Percentiles rank a stretch among this genome's conserved stretches.
phyloP scores from a whole-genome alignment of 2,888 invertebrate genomes.

The Cotesia congregata region DNA sequence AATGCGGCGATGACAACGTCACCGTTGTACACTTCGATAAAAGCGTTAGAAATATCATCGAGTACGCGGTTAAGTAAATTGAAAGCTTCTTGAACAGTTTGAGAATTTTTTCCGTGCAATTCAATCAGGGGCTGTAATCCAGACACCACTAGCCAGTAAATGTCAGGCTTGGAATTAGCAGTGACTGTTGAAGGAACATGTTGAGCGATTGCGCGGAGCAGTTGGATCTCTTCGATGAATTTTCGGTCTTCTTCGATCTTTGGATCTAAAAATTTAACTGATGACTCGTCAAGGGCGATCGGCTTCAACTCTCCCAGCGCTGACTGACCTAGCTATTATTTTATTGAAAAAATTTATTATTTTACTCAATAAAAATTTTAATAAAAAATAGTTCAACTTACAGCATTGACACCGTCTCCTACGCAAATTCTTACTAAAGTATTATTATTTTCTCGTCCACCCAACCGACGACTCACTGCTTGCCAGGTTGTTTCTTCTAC shows the following conservation, averaged over 20 bases:
- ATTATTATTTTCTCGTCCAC: slow-evolving; percentile 76
- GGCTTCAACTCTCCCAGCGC: slow-evolving; percentile 66
- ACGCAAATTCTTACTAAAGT: slow-evolving; percentile 78
- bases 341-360: slow-evolving; percentile 26
- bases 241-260: slow-evolving; percentile 74
- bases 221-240: slow-evolving; percentile 76
- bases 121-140: slow-evolving; percentile 77
- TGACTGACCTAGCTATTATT: slow-evolving; percentile 64
- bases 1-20: slow-evolving; percentile 77
- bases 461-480: slow-evolving; percentile 74
- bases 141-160: slow-evolving; percentile 78
- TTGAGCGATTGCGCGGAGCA: slow-evolving; percentile 74
- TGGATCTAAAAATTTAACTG: slow-evolving; percentile 56
- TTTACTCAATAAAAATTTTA: background rate
- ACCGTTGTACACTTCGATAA: slow-evolving; percentile 65
- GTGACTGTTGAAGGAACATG: slow-evolving; percentile 72
- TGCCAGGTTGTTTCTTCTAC: slow-evolving; percentile 77
- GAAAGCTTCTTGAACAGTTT: slow-evolving; percentile 77
- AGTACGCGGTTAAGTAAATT: slow-evolving; percentile 73
- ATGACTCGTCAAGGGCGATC: slow-evolving; percentile 59
- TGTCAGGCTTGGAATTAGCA: slow-evolving; percentile 75
- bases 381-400: slow-evolving; percentile 68
- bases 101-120: slow-evolving; percentile 77
- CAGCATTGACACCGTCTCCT: slow-evolving; percentile 76
- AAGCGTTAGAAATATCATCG: slow-evolving; percentile 62